Base-by-base conservation (phyloP, 1,140 invertebrate genomes). In the Rhopalosiphum padi region DNA sequence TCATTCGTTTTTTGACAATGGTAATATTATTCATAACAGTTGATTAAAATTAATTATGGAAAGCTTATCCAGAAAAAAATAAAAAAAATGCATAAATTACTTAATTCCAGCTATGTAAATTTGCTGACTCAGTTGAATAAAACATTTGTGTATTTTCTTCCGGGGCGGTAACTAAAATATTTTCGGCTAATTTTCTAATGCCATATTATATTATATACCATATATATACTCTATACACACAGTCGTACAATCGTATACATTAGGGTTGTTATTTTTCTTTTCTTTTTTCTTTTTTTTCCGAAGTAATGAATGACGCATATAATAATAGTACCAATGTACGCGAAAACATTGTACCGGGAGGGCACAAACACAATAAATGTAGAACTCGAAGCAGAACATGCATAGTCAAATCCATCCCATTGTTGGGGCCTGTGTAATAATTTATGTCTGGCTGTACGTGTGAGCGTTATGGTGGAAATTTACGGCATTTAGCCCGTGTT, bases 381-480 rank as follows among this genome's bases (percentile, higher is more conserved):
- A 86, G 18, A 92, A 83, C 91, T 92, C 91, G 91, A 92, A 51
- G 43, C 46, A 51, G 82, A 86, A 93, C 91, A 93, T 86, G 91
- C 91, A 51, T 83, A 92, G 91, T 93, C 82, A 53, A 93, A 93
- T 93, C 82, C 82, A 86, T 93, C 51, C 91, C 90, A 85, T 93
- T 86, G 91, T 85, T 86, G 82, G 82, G 22, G 48, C 6, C 37
- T 30, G 51, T 46, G 90, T 85, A 93, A 93, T 93, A 93, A 85
- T 85, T 85, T 93, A 86, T 86, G 91, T 85, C 77, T 37, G 91
- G 35, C 15, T 37, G 77, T 51, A 93, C 82, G 91, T 55, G 43
- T 23, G n/a, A 83, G 91, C 46, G 68, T 92, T 92, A 92, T 92
- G 9, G 60, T 21, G 68, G 41, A 93, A 86, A 93, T 93, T 93